Percentiles rank a stretch among this genome's conserved stretches.
Conservation (phyloP, 2,888 invertebrate species). For the Catocala fraxini region DNA sequence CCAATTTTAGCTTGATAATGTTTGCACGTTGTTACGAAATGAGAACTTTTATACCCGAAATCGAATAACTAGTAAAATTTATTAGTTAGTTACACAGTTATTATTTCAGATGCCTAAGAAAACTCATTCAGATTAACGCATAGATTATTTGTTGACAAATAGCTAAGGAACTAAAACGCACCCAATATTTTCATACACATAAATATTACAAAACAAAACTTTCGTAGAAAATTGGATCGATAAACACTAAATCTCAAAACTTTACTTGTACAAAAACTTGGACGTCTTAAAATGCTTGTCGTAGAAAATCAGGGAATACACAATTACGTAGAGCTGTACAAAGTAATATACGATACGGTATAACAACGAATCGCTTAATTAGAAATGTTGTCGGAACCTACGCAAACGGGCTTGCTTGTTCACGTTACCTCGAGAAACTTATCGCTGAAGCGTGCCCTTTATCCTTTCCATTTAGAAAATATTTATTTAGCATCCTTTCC, state of each 20-base stretch:
- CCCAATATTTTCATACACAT: neutral
- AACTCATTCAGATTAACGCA: too few species aligned
- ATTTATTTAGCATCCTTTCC: slow-evolving; percentile 85
- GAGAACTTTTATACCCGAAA: too few species aligned
- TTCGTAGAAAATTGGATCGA: neutral
- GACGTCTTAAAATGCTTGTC: slow-evolving; percentile 25
- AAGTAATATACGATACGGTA: slow-evolving; percentile 52
- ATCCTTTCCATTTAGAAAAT: slow-evolving; percentile 83
- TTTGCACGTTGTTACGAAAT: too few species aligned
- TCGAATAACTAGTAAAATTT: too few species aligned
- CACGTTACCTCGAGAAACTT: slow-evolving; percentile 75
- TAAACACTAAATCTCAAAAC: neutral
- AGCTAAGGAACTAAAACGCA: too few species aligned
- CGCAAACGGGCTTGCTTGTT: slow-evolving; percentile 74
- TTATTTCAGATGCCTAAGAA: too few species aligned
- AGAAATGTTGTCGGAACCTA: slow-evolving; percentile 73
- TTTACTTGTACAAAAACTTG: slow-evolving; percentile 25
- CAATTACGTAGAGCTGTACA: slow-evolving; percentile 39
- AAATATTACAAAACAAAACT: neutral
- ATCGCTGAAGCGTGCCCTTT: slow-evolving; percentile 79
- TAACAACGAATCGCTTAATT: slow-evolving; percentile 72
- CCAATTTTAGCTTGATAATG: too few species aligned
- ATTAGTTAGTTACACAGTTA: too few species aligned
- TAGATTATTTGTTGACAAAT: too few species aligned
- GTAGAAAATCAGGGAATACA: slow-evolving; percentile 41